These are phyloP conservation scores for Calcarius ornatus DNA, from an alignment of 2,113 vertebrate species.

Conservation along the genomic window DNA sequence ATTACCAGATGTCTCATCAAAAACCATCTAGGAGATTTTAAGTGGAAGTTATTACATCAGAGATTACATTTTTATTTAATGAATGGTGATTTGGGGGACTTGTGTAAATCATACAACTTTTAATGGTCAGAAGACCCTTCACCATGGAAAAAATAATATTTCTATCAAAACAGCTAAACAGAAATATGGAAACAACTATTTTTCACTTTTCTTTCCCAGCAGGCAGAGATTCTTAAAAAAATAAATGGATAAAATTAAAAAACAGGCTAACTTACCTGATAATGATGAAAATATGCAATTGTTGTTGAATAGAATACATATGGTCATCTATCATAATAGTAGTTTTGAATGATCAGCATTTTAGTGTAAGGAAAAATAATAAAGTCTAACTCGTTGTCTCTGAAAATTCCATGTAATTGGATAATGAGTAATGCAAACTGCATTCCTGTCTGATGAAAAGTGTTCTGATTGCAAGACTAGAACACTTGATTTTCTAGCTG, in stretches of 20 bases:
- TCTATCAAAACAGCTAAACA: not conserved
- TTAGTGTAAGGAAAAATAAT: not conserved
- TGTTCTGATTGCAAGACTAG: not conserved
- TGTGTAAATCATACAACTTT: not conserved
- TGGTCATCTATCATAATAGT: not conserved
- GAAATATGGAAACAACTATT: not conserved
- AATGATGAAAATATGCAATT: not conserved
- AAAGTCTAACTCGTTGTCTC: not conserved
- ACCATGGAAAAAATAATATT: not conserved
- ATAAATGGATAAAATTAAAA: not conserved
- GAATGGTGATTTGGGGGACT: not conserved
- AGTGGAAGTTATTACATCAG: not conserved
- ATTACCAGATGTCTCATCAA: not conserved
- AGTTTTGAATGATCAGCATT: not conserved
- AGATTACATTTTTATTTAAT: not conserved
- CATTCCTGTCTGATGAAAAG: slow-evolving; percentile 5
- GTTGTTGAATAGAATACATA: not conserved
- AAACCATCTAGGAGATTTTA: not conserved
- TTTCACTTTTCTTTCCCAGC: not conserved
- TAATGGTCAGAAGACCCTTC: fast-evolving
- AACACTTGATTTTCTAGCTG: not conserved
- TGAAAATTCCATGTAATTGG: not conserved
- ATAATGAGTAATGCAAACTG: not conserved
- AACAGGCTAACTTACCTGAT: not conserved
- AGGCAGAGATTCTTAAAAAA: not conserved